Conservation (phyloP, 2,113 vertebrate species). For the Megaleporinus macrocephalus region DNA sequence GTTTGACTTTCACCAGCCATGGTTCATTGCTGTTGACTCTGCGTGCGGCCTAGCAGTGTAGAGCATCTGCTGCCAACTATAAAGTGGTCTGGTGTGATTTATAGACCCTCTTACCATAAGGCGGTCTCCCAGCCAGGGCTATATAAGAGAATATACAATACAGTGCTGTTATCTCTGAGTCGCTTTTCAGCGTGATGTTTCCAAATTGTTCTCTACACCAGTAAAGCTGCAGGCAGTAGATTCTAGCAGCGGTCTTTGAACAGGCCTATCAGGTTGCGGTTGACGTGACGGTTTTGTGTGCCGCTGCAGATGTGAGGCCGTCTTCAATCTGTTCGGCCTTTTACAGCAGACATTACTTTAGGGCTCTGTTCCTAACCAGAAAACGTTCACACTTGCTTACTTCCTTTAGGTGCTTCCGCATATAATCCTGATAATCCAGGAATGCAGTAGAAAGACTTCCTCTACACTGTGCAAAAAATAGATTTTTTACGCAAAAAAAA, state of each 20-base stretch:
- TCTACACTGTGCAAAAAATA: too few relatives aligned
- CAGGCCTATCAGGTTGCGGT: background rate
- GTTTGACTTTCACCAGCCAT: constrained; percentile 2
- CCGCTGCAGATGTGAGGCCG: background rate
- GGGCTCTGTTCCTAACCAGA: background rate
- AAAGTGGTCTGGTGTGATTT: constrained; percentile 28
- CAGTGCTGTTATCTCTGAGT: background rate
- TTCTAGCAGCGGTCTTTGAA: background rate
- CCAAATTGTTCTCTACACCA: background rate
- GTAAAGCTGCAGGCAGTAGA: background rate
- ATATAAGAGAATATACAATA: background rate
- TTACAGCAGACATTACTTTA: background rate
- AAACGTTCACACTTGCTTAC: background rate
- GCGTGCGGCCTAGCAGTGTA: constrained; percentile 10
- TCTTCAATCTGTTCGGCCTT: background rate
- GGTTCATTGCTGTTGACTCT: constrained; percentile 6
- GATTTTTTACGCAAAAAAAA: too few relatives aligned
- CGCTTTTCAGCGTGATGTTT: constrained; percentile 9
- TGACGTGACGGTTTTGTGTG: background rate
- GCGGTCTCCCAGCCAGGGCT: background rate
- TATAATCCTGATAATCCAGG: background rate
- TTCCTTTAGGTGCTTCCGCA: background rate
- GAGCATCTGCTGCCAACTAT: constrained; percentile 38
- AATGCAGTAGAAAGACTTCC: background rate
- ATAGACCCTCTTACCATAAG: background rate